Conservation (phyloP, 1,140 invertebrate species). For the Drosophila rhopaloa region DNA sequence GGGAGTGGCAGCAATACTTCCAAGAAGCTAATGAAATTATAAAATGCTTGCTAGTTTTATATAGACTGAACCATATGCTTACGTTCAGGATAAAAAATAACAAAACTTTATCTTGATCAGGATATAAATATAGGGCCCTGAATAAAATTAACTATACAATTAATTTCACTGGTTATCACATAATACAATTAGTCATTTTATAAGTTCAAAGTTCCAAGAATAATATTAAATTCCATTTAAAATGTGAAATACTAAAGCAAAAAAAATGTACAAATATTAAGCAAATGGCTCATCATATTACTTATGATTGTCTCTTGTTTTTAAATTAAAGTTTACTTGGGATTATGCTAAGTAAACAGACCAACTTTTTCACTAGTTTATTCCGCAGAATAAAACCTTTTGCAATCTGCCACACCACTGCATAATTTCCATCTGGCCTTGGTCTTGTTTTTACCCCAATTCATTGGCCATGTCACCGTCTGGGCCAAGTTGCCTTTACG, state of each 20-base stretch:
- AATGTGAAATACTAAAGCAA: no score
- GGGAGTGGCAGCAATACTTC: not conserved
- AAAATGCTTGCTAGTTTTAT: not conserved
- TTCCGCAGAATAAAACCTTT: constrained; percentile 15
- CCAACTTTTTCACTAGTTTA: constrained; percentile 5
- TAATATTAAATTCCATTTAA: no score
- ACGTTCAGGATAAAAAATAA: no score
- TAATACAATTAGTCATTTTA: no score
- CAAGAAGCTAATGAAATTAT: not conserved
- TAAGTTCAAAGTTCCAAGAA: no score
- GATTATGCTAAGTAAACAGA: constrained; percentile 24
- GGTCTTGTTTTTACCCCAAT: constrained; percentile 45
- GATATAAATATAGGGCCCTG: no score
- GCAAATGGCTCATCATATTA: no score
- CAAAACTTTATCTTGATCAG: no score
- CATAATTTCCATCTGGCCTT: constrained; percentile 29
- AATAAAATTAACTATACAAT: no score
- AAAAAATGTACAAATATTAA: no score
- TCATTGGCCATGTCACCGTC: constrained; percentile 54
- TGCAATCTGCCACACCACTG: constrained; percentile 27
- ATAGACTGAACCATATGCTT: not conserved
- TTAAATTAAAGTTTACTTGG: not conserved
- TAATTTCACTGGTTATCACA: no score
- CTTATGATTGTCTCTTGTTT: not conserved
- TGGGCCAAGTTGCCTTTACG: constrained; percentile 26